Percentiles rank a stretch among this genome's conserved stretches.
phyloP scores from a whole-genome alignment of 2,113 vertebrate genomes.

The Cervus canadensis region DNA sequence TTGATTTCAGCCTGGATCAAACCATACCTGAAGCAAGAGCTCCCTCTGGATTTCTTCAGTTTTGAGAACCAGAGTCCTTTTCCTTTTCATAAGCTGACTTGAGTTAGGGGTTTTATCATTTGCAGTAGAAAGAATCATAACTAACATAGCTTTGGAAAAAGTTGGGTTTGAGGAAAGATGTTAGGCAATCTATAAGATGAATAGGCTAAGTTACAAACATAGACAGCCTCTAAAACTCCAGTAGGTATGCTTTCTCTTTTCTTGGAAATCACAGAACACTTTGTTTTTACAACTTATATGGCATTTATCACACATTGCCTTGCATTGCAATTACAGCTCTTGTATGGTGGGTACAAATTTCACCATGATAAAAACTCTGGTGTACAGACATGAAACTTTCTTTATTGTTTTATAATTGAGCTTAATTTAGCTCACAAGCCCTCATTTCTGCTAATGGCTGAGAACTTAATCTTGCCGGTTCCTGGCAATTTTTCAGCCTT shows the following conservation, averaged over 20 bases:
- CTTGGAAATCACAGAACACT: not conserved
- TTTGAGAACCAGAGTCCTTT: not conserved
- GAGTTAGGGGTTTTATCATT: conserved; percentile 26
- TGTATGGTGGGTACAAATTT: conserved; percentile 27
- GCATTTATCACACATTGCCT: not conserved
- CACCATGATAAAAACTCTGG: conserved; percentile 26
- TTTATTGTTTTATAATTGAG: conserved; percentile 66
- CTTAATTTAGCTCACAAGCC: conserved; percentile 50
- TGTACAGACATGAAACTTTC: conserved; percentile 43
- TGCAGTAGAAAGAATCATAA: conserved; percentile 10
- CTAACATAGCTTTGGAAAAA: not conserved
- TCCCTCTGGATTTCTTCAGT: not conserved
- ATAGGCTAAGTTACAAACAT: not conserved
- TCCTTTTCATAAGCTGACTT: not conserved
- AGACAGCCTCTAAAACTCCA: conserved; percentile 31
- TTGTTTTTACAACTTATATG: not conserved
- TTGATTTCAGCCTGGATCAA: not conserved
- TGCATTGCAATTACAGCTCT: conserved; percentile 16
- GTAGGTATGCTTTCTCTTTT: not conserved
- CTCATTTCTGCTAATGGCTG: not conserved
- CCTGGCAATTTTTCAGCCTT: not conserved
- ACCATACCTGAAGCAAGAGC: not conserved
- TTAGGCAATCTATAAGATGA: conserved; percentile 39
- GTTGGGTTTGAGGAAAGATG: not conserved
- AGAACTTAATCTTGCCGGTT: conserved; percentile 35